A percentile compares a stretch with the other conserved stretches of the same genome.
These are phyloP conservation scores for Leptinotarsa peninsularis DNA, from an alignment of 2,888 invertebrate genomes.

Conservation along the genomic window DNA sequence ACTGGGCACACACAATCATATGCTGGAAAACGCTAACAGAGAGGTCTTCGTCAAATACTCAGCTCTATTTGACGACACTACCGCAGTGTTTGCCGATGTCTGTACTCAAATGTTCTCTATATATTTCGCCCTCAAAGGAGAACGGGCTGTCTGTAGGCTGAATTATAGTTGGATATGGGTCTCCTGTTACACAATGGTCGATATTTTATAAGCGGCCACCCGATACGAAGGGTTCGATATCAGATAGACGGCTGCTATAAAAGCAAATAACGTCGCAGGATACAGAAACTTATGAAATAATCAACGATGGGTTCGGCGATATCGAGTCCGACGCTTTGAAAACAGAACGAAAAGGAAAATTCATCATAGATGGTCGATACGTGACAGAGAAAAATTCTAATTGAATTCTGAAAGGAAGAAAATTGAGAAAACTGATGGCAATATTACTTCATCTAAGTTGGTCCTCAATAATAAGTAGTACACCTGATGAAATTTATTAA, in stretches of 20 bases:
- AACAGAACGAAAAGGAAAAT: no score
- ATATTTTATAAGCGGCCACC: constrained; percentile 3
- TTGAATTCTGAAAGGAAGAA: no score
- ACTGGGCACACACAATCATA: constrained; percentile 37
- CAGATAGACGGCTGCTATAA: neutral
- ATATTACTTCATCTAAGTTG: no score
- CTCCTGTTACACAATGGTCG: constrained; percentile 28
- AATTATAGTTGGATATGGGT: constrained; percentile 31
- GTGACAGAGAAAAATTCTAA: no score
- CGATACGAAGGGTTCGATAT: neutral
- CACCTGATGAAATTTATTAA: no score
- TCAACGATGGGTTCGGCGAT: neutral
- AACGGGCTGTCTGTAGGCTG: constrained; percentile 23
- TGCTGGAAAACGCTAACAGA: constrained; percentile 35
- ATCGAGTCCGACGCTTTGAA: neutral
- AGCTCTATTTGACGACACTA: constrained; percentile 44
- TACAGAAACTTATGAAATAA: neutral
- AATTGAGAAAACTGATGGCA: no score
- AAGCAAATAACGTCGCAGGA: constrained; percentile 5
- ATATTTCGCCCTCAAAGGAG: constrained; percentile 31
- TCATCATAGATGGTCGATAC: no score
- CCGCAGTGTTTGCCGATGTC: constrained; percentile 42
- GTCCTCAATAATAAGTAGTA: no score
- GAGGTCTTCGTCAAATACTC: constrained; percentile 44
- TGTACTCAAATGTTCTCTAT: constrained; percentile 28